Evolutionary conservation across 2,113 vertebrate genomes (phyloP).

Genomic region (Gnathonemus echidnorhynchus): DNA sequence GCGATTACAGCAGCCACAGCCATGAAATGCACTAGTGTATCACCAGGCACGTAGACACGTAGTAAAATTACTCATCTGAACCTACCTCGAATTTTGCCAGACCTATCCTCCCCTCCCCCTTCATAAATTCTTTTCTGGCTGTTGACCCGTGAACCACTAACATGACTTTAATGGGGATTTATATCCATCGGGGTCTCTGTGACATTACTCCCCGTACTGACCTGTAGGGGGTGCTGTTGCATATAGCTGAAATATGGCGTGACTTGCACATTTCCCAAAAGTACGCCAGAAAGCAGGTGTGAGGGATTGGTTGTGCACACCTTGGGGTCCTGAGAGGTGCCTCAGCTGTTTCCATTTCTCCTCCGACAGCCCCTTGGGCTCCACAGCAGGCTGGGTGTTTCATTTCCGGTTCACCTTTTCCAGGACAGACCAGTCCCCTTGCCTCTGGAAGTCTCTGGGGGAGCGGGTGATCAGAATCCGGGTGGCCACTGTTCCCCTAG

Average conservation of each 20-base stretch:
- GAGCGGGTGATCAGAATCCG: background rate
- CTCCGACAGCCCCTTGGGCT: background rate
- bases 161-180: background rate
- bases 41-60: background rate
- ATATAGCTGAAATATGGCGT: background rate
- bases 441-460: background rate
- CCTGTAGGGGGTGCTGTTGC: background rate
- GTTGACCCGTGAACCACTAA: background rate
- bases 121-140: background rate
- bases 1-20: background rate
- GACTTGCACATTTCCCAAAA: background rate
- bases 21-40: background rate
- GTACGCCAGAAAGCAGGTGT: background rate
- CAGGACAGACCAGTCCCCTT: background rate
- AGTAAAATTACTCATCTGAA: background rate
- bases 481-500: background rate
- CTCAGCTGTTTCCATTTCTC: background rate
- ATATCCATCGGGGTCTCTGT: background rate
- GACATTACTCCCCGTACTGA: background rate
- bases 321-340: background rate
- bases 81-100: background rate
- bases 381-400: background rate
- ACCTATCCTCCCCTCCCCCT: background rate
- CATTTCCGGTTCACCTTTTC: background rate
- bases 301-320: background rate